phyloP scores from a whole-genome alignment of 2,797 vertebrate genomes.

The Percopsis omiscomaycus region DNA sequence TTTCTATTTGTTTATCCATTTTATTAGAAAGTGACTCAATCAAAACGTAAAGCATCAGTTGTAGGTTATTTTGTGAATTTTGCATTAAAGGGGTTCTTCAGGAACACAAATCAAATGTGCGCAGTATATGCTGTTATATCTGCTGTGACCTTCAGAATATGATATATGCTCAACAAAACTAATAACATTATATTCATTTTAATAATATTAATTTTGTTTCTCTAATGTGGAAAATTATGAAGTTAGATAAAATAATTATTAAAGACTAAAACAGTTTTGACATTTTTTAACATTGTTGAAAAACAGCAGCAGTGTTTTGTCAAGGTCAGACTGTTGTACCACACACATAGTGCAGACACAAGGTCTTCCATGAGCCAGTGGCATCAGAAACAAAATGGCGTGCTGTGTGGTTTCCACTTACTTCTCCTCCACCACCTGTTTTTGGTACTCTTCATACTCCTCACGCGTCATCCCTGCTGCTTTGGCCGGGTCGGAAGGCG shows the following conservation, averaged over 20 bases:
- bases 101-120: too few relatives aligned
- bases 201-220: background rate
- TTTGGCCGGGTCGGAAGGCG: constrained; percentile 86
- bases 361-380: constrained; percentile 13
- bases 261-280: constrained; percentile 12
- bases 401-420: constrained; percentile 78
- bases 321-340: constrained; percentile 60
- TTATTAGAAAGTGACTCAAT: too few relatives aligned
- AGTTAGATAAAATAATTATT: background rate
- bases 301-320: constrained; percentile 11
- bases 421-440: constrained; percentile 97
- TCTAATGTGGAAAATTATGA: background rate
- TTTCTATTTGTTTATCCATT: too few relatives aligned
- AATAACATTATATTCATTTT: background rate
- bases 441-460: constrained; percentile 97
- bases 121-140: background rate
- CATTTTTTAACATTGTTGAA: background rate
- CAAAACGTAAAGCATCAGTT: too few relatives aligned
- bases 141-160: constrained; percentile 50
- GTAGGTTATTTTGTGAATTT: too few relatives aligned
- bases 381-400: constrained; percentile 31
- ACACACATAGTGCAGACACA: constrained; percentile 27
- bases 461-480: constrained; percentile 95
- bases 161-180: background rate
- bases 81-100: too few relatives aligned